These are phyloP conservation scores for Cairina moschata DNA, from an alignment of 2,113 vertebrate genomes.

Conservation along the genomic window DNA sequence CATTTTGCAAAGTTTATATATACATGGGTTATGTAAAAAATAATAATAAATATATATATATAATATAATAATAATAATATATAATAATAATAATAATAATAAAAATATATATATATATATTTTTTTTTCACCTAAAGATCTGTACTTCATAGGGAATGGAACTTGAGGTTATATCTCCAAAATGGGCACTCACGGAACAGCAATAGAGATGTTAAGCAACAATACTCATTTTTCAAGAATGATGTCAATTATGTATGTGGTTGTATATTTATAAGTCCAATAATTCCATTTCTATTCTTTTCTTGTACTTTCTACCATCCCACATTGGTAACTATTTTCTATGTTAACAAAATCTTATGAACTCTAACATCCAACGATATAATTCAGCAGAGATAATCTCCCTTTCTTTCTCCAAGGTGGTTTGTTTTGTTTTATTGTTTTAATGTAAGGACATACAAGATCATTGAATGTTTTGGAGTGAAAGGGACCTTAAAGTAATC, in stretches of 20 bases:
- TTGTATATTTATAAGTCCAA: not conserved
- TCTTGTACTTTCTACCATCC: not conserved
- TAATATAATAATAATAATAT: no score
- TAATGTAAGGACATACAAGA: not conserved
- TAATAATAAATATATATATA: no score
- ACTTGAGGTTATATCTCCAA: not conserved
- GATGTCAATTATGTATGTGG: not conserved
- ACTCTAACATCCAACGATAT: not conserved
- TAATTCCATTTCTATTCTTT: not conserved
- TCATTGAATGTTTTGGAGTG: not conserved
- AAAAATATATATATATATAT: no score
- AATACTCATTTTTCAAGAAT: not conserved
- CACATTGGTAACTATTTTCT: not conserved
- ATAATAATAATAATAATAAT: no score
- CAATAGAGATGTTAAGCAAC: not conserved
- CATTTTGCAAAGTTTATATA: constrained; percentile 9
- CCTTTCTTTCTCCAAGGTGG: not conserved
- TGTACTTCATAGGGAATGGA: not conserved
- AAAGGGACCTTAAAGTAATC: not conserved
- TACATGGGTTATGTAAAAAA: not conserved
- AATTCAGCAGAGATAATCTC: not conserved
- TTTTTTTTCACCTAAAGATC: not conserved
- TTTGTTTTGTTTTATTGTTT: not conserved
- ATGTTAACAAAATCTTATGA: not conserved
- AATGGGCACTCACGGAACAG: not conserved